A percentile compares a stretch with the other conserved stretches of the same genome.
phyloP scores from a whole-genome alignment of 2,797 vertebrate species.

The Champsocephalus gunnari region DNA sequence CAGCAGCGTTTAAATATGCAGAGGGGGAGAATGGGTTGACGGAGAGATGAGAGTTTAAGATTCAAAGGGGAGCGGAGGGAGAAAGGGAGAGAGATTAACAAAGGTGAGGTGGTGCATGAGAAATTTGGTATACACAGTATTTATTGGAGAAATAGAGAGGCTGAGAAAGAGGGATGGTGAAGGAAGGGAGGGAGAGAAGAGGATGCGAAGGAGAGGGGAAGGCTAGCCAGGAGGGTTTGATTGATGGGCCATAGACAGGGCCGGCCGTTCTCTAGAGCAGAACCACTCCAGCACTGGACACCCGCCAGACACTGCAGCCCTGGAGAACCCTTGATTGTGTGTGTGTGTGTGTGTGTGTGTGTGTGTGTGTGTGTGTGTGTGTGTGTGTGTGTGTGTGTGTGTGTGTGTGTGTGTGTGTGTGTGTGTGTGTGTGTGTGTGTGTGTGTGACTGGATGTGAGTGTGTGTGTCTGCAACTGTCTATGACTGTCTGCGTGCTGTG shows the following conservation, averaged over 20 bases:
- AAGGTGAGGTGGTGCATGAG: constrained; percentile 71
- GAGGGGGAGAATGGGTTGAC: constrained; percentile 46
- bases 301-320: constrained; percentile 64
- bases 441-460: neutral
- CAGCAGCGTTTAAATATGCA: constrained; percentile 64
- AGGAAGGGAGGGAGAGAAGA: neutral
- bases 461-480: neutral
- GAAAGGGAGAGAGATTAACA: constrained; percentile 66
- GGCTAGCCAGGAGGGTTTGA: constrained; percentile 57
- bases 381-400: constrained; percentile 2
- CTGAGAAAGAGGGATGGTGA: constrained; percentile 25
- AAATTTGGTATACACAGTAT: constrained; percentile 59
- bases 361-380: constrained; percentile 15
- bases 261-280: constrained; percentile 68
- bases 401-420: constrained; percentile 10
- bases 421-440: constrained; percentile 2
- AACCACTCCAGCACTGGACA: constrained; percentile 75
- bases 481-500: constrained; percentile 19
- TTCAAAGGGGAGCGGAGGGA: constrained; percentile 52
- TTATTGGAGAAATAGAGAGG: constrained; percentile 54
- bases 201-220: constrained; percentile 6
- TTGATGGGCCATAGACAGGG: constrained; percentile 74
- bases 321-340: constrained; percentile 43
- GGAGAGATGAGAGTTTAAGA: constrained; percentile 59
- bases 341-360: neutral